Conservation (phyloP, 1,140 invertebrate species). For the Caenorhabditis elegans region DNA sequence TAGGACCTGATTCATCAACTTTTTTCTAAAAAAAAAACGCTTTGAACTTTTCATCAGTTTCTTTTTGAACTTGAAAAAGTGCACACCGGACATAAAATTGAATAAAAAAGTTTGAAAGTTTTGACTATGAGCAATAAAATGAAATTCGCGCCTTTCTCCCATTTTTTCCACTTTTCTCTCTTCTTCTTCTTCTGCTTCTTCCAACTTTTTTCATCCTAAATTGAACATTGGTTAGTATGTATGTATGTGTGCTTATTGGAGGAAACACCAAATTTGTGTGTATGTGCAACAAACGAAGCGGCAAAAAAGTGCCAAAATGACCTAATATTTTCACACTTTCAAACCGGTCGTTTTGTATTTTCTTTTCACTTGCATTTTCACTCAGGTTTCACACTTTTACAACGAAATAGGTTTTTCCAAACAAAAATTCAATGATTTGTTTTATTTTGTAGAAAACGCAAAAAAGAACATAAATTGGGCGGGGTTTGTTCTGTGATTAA, state of each 20-base stretch:
- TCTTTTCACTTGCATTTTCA: neutral
- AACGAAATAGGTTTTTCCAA: too few species aligned
- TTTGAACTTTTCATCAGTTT: too few species aligned
- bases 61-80: neutral
- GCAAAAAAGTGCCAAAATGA: slow-evolving; percentile 39
- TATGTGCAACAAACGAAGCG: slow-evolving; percentile 34
- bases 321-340: slow-evolving; percentile 30
- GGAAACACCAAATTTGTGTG: slow-evolving; percentile 11
- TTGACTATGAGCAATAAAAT: slow-evolving; percentile 17
- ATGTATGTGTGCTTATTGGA: slow-evolving; percentile 6
- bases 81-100: neutral
- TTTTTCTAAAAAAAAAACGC: too few species aligned
- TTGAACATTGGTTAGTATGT: slow-evolving; percentile 28
- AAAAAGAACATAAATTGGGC: too few species aligned
- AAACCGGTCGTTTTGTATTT: neutral
- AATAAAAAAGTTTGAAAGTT: neutral
- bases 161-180: neutral
- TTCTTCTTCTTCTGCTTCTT: too few species aligned
- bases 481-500: too few species aligned
- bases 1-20: too few species aligned
- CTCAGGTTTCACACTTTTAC: too few species aligned
- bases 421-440: too few species aligned
- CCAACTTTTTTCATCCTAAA: slow-evolving; percentile 14
- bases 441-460: neutral
- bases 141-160: neutral